These are phyloP conservation scores for Anoncus sp. DNA, from an alignment of 2,888 invertebrate genomes.

Conservation along the genomic window DNA sequence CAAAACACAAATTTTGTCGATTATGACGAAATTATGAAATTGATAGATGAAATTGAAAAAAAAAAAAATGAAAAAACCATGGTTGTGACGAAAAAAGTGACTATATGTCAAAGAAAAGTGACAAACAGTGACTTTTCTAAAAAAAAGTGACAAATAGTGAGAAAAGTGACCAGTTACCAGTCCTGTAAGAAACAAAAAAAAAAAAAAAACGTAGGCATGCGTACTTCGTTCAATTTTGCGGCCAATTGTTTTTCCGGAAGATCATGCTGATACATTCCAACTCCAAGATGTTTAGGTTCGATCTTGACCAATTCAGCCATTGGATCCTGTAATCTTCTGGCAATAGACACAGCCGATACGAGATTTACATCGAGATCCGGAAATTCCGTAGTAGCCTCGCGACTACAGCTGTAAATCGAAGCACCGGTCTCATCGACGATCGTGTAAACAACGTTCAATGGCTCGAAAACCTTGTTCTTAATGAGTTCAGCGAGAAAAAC, in stretches of 20 bases:
- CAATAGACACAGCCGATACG: constrained; percentile 91
- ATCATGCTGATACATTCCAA: constrained; percentile 98
- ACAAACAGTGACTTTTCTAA: too few species aligned
- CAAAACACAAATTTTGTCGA: too few species aligned
- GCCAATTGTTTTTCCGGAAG: constrained; percentile 91
- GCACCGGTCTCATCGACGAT: constrained; percentile 97
- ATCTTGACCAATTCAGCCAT: constrained; percentile 96
- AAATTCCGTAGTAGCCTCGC: constrained; percentile 93
- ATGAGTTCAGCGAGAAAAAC: constrained; percentile 88
- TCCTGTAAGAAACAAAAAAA: too few species aligned
- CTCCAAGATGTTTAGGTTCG: constrained; percentile 95
- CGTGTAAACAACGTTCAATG: constrained; percentile 87
- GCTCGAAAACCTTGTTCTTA: constrained; percentile 84
- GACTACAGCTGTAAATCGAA: constrained; percentile 95
- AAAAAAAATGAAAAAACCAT: too few species aligned
- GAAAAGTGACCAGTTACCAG: too few species aligned
- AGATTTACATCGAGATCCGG: constrained; percentile 93
- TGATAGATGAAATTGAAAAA: too few species aligned
- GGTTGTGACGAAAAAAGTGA: too few species aligned
- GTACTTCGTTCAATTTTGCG: constrained; percentile 88
- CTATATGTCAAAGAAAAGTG: too few species aligned
- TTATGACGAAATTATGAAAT: too few species aligned
- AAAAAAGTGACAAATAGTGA: too few species aligned
- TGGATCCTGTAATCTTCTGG: constrained; percentile 95
- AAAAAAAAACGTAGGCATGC: constrained; percentile 33